These are phyloP conservation scores for Phthorimaea operculella DNA, from an alignment of 1,140 invertebrate species.

Conservation along the genomic window DNA sequence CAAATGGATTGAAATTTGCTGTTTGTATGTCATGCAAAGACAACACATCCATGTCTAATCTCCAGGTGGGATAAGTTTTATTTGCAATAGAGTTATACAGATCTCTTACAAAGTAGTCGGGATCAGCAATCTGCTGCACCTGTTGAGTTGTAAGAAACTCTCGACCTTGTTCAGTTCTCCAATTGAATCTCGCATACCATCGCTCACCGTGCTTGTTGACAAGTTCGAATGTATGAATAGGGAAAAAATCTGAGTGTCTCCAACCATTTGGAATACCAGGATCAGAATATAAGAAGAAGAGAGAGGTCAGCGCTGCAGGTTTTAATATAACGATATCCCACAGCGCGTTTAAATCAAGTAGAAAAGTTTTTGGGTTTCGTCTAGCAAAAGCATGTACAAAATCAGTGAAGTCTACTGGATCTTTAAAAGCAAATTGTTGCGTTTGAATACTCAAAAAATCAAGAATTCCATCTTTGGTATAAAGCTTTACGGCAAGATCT, in stretches of 20 bases:
- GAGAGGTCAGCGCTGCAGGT: slow-evolving; percentile 83
- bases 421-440: slow-evolving; percentile 77
- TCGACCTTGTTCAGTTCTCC: slow-evolving; percentile 76
- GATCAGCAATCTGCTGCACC: slow-evolving; percentile 69
- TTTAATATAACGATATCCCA: slow-evolving; percentile 89
- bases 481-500: slow-evolving; percentile 78
- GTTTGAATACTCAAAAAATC: slow-evolving; percentile 78
- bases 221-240: slow-evolving; percentile 77
- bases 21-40: slow-evolving; percentile 54
- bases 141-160: slow-evolving; percentile 69
- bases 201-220: slow-evolving; percentile 70
- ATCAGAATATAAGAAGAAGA: slow-evolving; percentile 85
- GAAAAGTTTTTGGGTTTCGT: slow-evolving; percentile 75
- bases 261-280: slow-evolving; percentile 89
- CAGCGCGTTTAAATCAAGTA: slow-evolving; percentile 73
- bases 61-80: slow-evolving; percentile 74
- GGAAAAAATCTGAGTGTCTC: slow-evolving; percentile 74
- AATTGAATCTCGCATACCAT: slow-evolving; percentile 80
- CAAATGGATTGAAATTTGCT: slow-evolving; percentile 69
- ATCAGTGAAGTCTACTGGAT: slow-evolving; percentile 72
- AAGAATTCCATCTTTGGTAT: slow-evolving; percentile 80
- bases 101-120: slow-evolving; percentile 76
- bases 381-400: slow-evolving; percentile 70
- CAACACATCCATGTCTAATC: slow-evolving; percentile 67
- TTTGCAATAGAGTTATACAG: slow-evolving; percentile 38